phyloP scores from a whole-genome alignment of 2,888 invertebrate genomes.

The Aricia artaxerxes region DNA sequence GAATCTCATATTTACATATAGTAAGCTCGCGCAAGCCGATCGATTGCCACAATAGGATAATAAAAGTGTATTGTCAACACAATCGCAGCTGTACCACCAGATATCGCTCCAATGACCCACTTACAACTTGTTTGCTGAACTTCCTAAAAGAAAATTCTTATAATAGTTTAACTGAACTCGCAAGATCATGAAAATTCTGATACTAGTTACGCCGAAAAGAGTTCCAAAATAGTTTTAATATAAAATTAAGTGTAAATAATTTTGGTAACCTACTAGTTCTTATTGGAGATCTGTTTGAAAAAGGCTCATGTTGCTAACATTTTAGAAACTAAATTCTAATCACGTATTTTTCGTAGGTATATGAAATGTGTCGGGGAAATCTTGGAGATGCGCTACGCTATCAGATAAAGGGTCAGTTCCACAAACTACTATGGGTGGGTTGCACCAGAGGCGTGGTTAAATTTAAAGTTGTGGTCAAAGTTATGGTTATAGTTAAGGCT shows the following conservation, averaged over 20 bases:
- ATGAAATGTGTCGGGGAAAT: too few species aligned
- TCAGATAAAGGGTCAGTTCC: too few species aligned
- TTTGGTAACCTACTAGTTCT: too few species aligned
- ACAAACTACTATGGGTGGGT: too few species aligned
- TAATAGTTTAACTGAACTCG: not conserved
- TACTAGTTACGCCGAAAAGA: not conserved
- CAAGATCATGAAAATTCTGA: not conserved
- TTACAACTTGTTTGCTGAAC: conserved; percentile 44
- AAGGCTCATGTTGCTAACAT: too few species aligned
- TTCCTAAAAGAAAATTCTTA: not conserved
- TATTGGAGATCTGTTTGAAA: too few species aligned
- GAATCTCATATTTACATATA: not conserved
- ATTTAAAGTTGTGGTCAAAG: too few species aligned
- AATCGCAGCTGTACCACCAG: conserved; percentile 53
- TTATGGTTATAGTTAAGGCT: too few species aligned
- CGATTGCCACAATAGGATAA: conserved; percentile 31
- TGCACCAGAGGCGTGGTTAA: too few species aligned
- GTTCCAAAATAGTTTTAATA: not conserved
- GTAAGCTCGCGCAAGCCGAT: not conserved
- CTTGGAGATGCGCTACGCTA: too few species aligned
- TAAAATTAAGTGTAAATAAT: not conserved
- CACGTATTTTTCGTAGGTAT: too few species aligned
- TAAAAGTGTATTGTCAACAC: conserved; percentile 53
- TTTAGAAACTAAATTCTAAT: too few species aligned
- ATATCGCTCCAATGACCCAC: conserved; percentile 54